Evolutionary conservation across 1,140 invertebrate genomes (phyloP), one percentile per base, ranked within the genome.

Genomic region (Drosophila lacertosa): DNA sequence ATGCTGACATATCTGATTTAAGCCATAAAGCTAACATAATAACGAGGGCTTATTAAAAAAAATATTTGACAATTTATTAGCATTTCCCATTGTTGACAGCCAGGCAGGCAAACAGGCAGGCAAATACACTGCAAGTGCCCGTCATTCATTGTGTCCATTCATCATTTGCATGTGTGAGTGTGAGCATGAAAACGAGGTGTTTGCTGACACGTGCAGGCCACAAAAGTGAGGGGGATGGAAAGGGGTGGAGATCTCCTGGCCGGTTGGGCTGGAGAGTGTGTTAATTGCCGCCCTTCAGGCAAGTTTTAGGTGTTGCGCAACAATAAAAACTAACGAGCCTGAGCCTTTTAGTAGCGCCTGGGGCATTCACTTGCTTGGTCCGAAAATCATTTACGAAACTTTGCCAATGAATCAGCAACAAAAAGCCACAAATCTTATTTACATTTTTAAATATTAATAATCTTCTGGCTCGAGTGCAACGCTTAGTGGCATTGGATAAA

Each of bases 361-460:
- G 77, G 81, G 76, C 42, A 47, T 50, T 57, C 20, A 33, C 35
- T 15, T 42, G 15, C 35, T 15, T 42, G 15, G 32, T 16, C 15
- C 20, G 18, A 50, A 26, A 62, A 45, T 53, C 58, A 70, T 65
- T 42, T 45, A 11, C 3, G 9, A 72, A 75, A 74, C 58, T 79
- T 75, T 72, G 32, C 35, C 42, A 71, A 78, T 79, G 68, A 84
- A 64, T 69, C 58, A 44, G 35, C 26, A 45, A 33, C 57, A 70
- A 59, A 60, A 22, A 45, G 53, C 42, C 37, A 40, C 35, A 51
- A 39, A 65, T 65, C 67, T 70, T 70, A 57, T 70, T 63, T 69
- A 35, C 50, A 63, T 69, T 57, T 65, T 70, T 48, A 70, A 65
- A 57, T 57, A 57, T 55, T 50, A 40, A 57, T 45, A 39, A 57